Evolutionary conservation across 2,113 vertebrate species (phyloP), one percentile per base, ranked within the genome.

Genomic region (Psettodes erumei): DNA sequence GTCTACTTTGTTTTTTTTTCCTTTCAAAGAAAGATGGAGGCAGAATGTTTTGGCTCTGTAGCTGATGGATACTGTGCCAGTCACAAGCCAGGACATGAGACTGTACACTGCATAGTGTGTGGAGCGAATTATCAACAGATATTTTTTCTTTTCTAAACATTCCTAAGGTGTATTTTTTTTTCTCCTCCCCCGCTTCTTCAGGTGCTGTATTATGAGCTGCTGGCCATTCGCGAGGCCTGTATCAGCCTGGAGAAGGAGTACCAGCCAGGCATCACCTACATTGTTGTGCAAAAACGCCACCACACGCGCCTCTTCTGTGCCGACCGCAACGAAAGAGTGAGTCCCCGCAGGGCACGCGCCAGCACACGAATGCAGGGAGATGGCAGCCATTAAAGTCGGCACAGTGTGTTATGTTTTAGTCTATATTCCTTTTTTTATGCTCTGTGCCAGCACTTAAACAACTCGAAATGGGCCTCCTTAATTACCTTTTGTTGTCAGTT

Each of bases 221-320:
- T 99, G 86, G 98, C 98, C 82, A 98, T 99, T 87, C 94, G 98
- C 78, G 98, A 99, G 94, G 98, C 98, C 92, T 99, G 98, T 79
- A 99, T 99, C 91, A 97, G 96, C 89, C 92, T 99, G 94, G 98
- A 99, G 93, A 99, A 99, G 74, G 98, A 99, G 88, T 99, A 99
- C 91, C 98, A 99, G 93, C 98, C 98, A 23, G 98, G 98, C 90
- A 99, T 99, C 92, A 99, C 98, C 19, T 99, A 99, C 85, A 99
- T 99, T 21, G 98, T 99, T 77, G 98, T 99, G 87, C 98, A 99
- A 94, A 99, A 99, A 90, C 94, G 98, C 73, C 98, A 99, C 92
- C 98, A 99, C n/a, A 99, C 98, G 0, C 96, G 98, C 55, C 88
- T 99, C 81, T 99, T 99, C 94, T 99, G 98, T 86, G 98, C 98